Evolutionary conservation across 1,140 invertebrate genomes (phyloP), one percentile per base, ranked within the genome.

Genomic region (Papilio machaon): DNA sequence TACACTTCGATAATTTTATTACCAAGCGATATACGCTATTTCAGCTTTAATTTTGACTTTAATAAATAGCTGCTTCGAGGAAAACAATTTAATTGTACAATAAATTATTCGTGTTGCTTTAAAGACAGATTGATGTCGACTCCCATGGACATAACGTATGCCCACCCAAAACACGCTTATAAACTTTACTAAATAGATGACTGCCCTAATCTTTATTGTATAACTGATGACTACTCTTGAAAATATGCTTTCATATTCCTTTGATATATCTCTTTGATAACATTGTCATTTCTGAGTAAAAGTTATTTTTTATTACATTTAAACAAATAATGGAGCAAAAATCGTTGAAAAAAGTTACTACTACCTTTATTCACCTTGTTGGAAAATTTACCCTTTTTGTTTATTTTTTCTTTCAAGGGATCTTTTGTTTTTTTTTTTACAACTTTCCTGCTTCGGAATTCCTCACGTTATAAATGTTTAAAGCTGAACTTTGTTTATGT

Each of bases 241-340:
- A 76, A 15, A 35, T 43, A 46, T 47, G 73, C 9, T 77, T 70
- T 74, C 75, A 76, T 82, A 77, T 73, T 67, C 23, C 73, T 23
- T 82, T 82, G 81, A 82, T 80, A 80, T 80, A 82, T 80, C 23
- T 80, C 52, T 80, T 82, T 82, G 74, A 76, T 80, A 81, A 80
- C 73, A 74, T 74, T 74, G n/a, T 47, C 15, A n/a, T 74, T 35
- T 30, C 11, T 64, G 8, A 17, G 11, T 74, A 74, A 74, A 47
- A 23, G 64, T 19, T 23, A 15, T 15, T 17, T 35, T 47, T 19
- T 73, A 73, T 73, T 47, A 73, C 15, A 38, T 73, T 73, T 2
- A 64, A 4, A 15, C 30, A 38, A 15, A 35, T 35, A 70, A 70
- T 67, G 6, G 30, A 35, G 3, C 3, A 70, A 70, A 70, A 70